Evolutionary conservation across 2,888 invertebrate genomes (phyloP).

Genomic region (Ormyrus thymus): DNA sequence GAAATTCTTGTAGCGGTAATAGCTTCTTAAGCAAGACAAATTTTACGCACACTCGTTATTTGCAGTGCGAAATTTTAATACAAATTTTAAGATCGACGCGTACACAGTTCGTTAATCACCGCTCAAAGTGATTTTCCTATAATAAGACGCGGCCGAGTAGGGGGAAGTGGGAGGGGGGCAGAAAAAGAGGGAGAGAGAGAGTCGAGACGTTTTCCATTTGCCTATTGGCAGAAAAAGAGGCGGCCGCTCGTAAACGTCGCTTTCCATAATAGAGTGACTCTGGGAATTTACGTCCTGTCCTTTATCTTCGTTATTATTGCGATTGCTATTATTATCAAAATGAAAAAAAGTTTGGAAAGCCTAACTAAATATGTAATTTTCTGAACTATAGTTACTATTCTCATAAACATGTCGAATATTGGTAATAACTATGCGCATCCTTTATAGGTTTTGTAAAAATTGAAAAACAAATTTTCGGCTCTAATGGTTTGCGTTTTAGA

Average conservation of each 20-base stretch:
- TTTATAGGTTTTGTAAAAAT: no score
- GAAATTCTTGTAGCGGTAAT: slow-evolving; percentile 13
- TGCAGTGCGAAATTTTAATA: slow-evolving; percentile 33
- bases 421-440: no score
- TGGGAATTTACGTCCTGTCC: slow-evolving; percentile 60
- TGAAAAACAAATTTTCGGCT: no score
- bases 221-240: slow-evolving; percentile 39
- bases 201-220: slow-evolving; percentile 43
- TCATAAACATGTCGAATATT: neutral
- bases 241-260: slow-evolving; percentile 60
- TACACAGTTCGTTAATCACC: slow-evolving; percentile 44
- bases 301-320: slow-evolving; percentile 55
- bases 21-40: slow-evolving; percentile 22
- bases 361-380: no score
- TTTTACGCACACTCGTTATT: slow-evolving; percentile 26
- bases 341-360: neutral
- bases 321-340: neutral
- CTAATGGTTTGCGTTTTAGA: no score
- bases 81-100: slow-evolving; percentile 20
- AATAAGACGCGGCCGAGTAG: slow-evolving; percentile 38
- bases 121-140: slow-evolving; percentile 48
- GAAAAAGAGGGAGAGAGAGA: no score
- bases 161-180: no score
- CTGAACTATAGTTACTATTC: no score
- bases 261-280: slow-evolving; percentile 60